These are phyloP conservation scores for Hylaeus volcanicus DNA, from an alignment of 1,140 invertebrate genomes.

Conservation along the genomic window DNA sequence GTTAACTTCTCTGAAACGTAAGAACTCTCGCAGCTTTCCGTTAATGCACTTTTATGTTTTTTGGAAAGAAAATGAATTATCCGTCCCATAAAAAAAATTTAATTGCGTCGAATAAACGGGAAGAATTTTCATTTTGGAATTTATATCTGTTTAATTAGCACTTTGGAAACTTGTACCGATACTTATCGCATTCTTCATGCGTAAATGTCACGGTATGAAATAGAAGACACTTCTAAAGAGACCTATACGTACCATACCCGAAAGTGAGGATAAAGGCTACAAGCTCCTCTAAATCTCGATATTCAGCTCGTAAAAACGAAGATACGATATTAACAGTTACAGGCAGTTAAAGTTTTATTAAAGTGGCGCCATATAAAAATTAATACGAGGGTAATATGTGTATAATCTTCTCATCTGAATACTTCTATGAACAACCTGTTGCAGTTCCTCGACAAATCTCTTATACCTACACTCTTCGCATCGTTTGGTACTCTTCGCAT, in stretches of 20 bases:
- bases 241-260: too few species aligned
- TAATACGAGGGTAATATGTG: not conserved
- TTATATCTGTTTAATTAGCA: too few species aligned
- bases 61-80: constrained; percentile 13
- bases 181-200: too few species aligned
- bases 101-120: not conserved
- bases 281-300: not conserved
- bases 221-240: too few species aligned
- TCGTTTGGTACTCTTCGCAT: not conserved
- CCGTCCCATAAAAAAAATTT: not conserved
- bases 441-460: constrained; percentile 9
- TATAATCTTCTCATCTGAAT: not conserved
- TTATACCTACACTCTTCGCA: not conserved
- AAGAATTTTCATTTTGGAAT: too few species aligned
- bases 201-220: too few species aligned
- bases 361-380: not conserved
- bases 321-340: not conserved
- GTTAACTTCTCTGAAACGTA: not conserved
- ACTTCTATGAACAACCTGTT: constrained; percentile 27
- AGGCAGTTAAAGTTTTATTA: not conserved
- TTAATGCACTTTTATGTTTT: not conserved
- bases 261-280: not conserved
- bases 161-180: not conserved
- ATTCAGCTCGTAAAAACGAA: not conserved
- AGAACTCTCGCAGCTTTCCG: not conserved